These are phyloP conservation scores for Odontocolon sp. DNA, from an alignment of 2,888 invertebrate species.

Conservation along the genomic window DNA sequence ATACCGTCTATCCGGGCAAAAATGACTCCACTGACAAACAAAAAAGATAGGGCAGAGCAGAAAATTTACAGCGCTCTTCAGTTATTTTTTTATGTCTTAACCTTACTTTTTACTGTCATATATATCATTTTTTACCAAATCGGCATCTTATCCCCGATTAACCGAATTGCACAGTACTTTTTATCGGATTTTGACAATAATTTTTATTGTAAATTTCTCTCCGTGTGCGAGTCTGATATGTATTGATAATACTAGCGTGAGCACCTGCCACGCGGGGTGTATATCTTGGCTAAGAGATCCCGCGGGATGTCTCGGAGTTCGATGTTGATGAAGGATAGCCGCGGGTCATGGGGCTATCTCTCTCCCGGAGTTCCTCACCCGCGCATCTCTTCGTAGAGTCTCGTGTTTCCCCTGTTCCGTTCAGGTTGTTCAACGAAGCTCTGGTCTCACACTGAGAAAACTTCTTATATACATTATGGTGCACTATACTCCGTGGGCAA, in stretches of 20 bases:
- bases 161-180: too few species aligned
- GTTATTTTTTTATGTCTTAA: too few species aligned
- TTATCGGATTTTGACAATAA: too few species aligned
- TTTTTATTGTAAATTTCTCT: too few species aligned
- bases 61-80: too few species aligned
- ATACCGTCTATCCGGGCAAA: too few species aligned
- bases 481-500: constrained; percentile 51
- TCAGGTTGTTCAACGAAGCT: constrained; percentile 15
- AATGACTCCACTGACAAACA: too few species aligned
- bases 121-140: too few species aligned
- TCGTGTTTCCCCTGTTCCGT: constrained; percentile 37
- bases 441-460: constrained; percentile 27
- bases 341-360: constrained; percentile 78
- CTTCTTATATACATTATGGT: constrained; percentile 35
- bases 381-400: constrained; percentile 65
- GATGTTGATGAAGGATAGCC: constrained; percentile 79
- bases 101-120: too few species aligned
- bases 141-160: too few species aligned
- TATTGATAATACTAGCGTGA: constrained; percentile 6
- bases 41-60: too few species aligned
- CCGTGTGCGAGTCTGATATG: too few species aligned
- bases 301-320: constrained; percentile 73
- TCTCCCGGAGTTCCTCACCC: constrained; percentile 46
- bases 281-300: constrained; percentile 76
- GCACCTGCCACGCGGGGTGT: constrained; percentile 46